Percentiles rank a stretch among this genome's conserved stretches.
Conservation (phyloP, 2,888 invertebrate genomes). For the Eupithecia tripunctaria region DNA sequence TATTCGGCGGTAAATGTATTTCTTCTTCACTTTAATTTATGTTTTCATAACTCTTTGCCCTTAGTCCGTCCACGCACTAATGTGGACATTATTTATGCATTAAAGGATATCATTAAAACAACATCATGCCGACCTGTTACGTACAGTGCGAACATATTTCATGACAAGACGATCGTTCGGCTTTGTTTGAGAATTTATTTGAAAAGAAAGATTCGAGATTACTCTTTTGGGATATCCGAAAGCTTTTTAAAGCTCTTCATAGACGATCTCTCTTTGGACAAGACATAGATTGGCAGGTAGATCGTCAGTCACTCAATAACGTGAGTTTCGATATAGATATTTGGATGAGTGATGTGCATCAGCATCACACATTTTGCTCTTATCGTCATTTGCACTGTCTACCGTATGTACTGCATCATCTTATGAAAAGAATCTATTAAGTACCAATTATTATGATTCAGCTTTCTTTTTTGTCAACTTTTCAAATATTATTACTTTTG, state of each 20-base stretch:
- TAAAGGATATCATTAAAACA: conserved; percentile 71
- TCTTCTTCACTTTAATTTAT: neutral
- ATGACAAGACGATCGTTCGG: conserved; percentile 21
- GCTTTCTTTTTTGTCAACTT: neutral
- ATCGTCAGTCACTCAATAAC: neutral
- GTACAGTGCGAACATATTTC: conserved; percentile 36
- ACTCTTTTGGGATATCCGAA: neutral
- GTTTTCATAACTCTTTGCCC: neutral
- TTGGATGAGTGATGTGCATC: neutral
- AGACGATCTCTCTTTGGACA: neutral
- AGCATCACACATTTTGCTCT: neutral
- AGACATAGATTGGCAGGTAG: neutral
- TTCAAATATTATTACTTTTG: neutral
- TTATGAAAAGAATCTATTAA: neutral
- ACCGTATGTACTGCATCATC: neutral
- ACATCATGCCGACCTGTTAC: conserved; percentile 56
- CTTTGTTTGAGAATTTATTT: neutral
- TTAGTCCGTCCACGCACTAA: conserved; percentile 46
- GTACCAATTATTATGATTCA: no score
- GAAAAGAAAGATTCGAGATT: neutral
- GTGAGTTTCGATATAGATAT: neutral
- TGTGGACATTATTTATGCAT: conserved; percentile 71
- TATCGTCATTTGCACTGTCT: neutral
- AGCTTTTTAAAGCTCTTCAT: neutral
- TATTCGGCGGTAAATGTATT: no score